phyloP scores from a whole-genome alignment of 1,140 invertebrate species.

The Drosophila nannoptera region DNA sequence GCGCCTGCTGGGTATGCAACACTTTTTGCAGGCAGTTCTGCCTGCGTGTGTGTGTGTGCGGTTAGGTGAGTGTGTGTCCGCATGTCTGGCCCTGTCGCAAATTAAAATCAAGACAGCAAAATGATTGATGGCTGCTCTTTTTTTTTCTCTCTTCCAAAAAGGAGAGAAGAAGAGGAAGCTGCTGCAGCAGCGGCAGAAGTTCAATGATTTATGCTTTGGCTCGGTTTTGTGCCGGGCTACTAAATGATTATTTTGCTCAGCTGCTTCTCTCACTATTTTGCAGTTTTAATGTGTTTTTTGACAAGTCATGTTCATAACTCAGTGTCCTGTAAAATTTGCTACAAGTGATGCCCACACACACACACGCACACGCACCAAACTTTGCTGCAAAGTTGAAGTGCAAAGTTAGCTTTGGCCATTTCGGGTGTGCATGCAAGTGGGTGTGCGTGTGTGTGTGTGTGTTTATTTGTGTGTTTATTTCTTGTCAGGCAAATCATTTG shows the following conservation, averaged over 20 bases:
- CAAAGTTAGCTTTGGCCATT: conserved; percentile 66
- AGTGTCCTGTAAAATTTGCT: conserved; percentile 69
- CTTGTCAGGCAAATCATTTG: conserved; percentile 68
- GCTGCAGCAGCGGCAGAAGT: conserved; percentile 38
- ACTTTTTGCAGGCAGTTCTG: conserved; percentile 38
- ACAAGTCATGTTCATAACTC: conserved; percentile 78
- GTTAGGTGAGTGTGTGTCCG: background rate
- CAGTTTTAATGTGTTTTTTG: conserved; percentile 75
- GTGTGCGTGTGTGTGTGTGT: conserved; percentile 16
- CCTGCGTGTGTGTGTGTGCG: conserved; percentile 4
- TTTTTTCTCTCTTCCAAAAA: conserved; percentile 1
- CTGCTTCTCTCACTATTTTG: conserved; percentile 61
- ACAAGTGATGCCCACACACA: conserved; percentile 31
- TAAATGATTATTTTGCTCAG: conserved; percentile 72
- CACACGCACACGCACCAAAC: conserved; percentile 31
- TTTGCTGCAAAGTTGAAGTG: conserved; percentile 65
- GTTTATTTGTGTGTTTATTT: conserved; percentile 51
- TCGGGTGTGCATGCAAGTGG: too few relatives aligned
- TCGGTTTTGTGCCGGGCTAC: conserved; percentile 43
- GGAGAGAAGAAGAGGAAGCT: conserved; percentile 4
- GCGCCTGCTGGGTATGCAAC: conserved; percentile 33
- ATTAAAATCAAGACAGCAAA: conserved; percentile 73
- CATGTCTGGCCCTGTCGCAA: conserved; percentile 55
- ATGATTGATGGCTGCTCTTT: conserved; percentile 70
- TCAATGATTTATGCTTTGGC: conserved; percentile 76